These are phyloP conservation scores for Vireo altiloquus DNA, from an alignment of 2,113 vertebrate species.

Conservation along the genomic window DNA sequence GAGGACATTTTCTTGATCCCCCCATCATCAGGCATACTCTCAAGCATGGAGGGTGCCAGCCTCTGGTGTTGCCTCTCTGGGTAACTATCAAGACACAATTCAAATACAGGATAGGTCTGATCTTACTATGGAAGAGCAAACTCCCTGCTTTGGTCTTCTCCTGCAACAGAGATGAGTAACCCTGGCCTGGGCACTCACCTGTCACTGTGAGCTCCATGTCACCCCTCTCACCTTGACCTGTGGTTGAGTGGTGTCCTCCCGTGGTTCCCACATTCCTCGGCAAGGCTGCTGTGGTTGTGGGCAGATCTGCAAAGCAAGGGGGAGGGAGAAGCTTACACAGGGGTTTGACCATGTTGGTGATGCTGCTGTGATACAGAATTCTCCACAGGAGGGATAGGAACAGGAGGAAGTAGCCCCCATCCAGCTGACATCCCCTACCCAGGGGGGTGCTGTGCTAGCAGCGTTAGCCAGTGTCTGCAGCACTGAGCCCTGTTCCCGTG, in stretches of 20 bases:
- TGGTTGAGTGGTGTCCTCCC: accelerated
- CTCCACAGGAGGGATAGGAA: background rate
- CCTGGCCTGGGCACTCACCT: background rate
- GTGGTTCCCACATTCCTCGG: accelerated
- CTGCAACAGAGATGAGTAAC: no score
- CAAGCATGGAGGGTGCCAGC: background rate
- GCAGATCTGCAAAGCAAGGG: background rate
- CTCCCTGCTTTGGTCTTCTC: accelerated
- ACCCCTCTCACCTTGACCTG: background rate
- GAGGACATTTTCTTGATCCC: background rate
- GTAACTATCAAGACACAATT: background rate
- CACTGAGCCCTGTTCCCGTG: background rate
- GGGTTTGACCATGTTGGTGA: no score
- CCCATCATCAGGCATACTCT: background rate
- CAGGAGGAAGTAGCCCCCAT: background rate
- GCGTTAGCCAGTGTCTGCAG: accelerated
- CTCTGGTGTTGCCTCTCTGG: background rate
- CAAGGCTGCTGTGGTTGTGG: background rate
- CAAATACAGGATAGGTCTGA: accelerated
- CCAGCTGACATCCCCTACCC: background rate
- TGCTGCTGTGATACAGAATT: background rate
- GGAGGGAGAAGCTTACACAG: background rate
- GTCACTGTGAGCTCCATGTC: background rate
- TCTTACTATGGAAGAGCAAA: background rate
- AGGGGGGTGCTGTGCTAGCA: background rate